Evolutionary conservation across 2,888 invertebrate species (phyloP).

Genomic region (Drosophila quasianomalipes): DNA sequence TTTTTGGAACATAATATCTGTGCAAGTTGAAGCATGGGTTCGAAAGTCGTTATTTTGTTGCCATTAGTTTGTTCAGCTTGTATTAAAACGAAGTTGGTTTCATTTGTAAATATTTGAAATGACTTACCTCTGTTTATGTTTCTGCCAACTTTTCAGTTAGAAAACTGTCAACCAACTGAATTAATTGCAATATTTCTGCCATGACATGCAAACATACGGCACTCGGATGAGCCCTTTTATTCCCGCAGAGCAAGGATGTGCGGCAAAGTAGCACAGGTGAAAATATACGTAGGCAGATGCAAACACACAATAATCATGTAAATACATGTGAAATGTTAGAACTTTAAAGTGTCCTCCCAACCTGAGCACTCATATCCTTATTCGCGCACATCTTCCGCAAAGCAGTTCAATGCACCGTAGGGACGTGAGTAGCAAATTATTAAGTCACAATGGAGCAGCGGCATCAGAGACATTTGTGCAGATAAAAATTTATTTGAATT

Average conservation of each 20-base stretch:
- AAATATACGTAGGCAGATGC: constrained; percentile 8
- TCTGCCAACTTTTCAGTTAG: constrained; percentile 24
- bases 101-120: constrained; percentile 1
- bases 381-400: constrained; percentile 15
- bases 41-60: not conserved
- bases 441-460: constrained; percentile 75
- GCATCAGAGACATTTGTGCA: constrained; percentile 65
- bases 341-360: constrained; percentile 29
- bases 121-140: constrained; percentile 12
- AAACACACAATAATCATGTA: constrained; percentile 43
- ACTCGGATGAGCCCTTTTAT: constrained; percentile 4
- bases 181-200: constrained; percentile 67
- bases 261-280: not conserved
- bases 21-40: not conserved
- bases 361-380: not conserved
- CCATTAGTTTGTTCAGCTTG: not conserved
- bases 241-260: constrained; percentile 5
- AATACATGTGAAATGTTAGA: constrained; percentile 19
- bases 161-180: constrained; percentile 38
- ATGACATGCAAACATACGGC: constrained; percentile 30
- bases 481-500: constrained; percentile 65
- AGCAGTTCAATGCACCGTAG: constrained; percentile 72
- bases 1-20: not conserved
- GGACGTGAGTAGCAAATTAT: constrained; percentile 77
- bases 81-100: not conserved